Percentiles rank a stretch among this genome's conserved stretches.
Conservation (phyloP, 2,888 invertebrate species). For the Hyalella azteca region DNA sequence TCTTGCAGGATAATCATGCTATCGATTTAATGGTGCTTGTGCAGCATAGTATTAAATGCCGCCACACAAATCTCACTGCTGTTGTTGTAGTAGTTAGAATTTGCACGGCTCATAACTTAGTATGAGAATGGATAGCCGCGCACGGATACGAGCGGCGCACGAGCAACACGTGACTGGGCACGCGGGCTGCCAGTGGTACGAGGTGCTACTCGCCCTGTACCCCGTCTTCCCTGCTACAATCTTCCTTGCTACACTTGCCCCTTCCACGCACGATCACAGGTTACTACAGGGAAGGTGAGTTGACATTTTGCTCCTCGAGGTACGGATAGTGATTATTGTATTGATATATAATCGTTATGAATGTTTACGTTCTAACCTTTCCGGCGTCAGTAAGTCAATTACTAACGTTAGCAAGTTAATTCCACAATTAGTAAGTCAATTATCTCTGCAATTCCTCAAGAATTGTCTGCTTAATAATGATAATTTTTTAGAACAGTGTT, state of each 20-base stretch:
- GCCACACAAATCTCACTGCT: no score
- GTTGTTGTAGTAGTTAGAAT: no score
- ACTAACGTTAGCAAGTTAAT: neutral
- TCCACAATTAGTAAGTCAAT: neutral
- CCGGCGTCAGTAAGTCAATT: neutral
- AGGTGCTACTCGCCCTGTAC: slow-evolving; percentile 42
- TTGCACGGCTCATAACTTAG: no score
- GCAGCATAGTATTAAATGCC: no score
- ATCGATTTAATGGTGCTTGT: no score
- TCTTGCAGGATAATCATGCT: no score
- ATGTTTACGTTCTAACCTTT: neutral
- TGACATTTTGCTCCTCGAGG: no score
- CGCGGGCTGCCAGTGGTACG: slow-evolving; percentile 41
- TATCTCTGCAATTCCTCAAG: neutral
- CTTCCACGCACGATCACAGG: no score
- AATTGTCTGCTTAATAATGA: neutral
- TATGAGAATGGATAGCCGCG: neutral
- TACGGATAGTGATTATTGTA: no score
- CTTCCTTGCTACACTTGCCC: neutral
- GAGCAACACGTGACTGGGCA: slow-evolving; percentile 49
- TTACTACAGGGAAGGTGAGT: no score
- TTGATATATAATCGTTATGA: no score
- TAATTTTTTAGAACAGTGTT: neutral
- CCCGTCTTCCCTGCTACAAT: slow-evolving; percentile 38
- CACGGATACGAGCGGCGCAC: slow-evolving; percentile 42